Conservation (phyloP, 2,797 vertebrate genomes). For the Tragelaphus eurycerus region DNA sequence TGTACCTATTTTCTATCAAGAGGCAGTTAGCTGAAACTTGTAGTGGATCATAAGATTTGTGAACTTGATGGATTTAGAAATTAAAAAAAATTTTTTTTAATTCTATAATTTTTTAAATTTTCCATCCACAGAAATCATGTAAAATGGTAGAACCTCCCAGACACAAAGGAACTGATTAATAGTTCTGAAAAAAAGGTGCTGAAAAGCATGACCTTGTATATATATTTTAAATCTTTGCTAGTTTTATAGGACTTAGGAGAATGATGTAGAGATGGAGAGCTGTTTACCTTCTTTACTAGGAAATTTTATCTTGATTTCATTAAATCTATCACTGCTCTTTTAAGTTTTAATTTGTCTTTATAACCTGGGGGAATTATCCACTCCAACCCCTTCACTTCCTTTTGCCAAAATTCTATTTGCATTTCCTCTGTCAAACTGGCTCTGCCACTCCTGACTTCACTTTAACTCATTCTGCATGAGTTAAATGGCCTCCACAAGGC, state of each 20-base stretch:
- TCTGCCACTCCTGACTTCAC: not conserved
- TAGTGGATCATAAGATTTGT: not conserved
- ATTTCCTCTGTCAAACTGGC: constrained; percentile 25
- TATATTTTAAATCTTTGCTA: not conserved
- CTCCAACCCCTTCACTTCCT: not conserved
- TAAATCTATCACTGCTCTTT: constrained; percentile 25
- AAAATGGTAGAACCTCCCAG: not conserved
- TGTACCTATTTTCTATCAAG: not conserved
- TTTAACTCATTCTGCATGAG: not conserved
- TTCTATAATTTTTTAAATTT: not conserved
- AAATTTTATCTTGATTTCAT: constrained; percentile 27
- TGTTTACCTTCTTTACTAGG: not conserved
- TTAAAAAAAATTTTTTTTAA: not conserved
- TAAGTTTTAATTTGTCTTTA: constrained; percentile 20
- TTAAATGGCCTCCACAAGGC: not conserved
- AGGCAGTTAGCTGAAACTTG: not conserved
- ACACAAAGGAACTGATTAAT: not conserved
- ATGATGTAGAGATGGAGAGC: not conserved
- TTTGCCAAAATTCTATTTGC: constrained; percentile 8
- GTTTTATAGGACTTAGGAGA: constrained; percentile 3
- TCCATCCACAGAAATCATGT: not conserved
- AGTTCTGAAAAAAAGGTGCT: not conserved
- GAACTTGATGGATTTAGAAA: not conserved
- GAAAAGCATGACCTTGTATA: not conserved
- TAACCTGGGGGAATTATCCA: not conserved